phyloP scores from a whole-genome alignment of 2,797 vertebrate genomes.

The Simalia tracyae region DNA sequence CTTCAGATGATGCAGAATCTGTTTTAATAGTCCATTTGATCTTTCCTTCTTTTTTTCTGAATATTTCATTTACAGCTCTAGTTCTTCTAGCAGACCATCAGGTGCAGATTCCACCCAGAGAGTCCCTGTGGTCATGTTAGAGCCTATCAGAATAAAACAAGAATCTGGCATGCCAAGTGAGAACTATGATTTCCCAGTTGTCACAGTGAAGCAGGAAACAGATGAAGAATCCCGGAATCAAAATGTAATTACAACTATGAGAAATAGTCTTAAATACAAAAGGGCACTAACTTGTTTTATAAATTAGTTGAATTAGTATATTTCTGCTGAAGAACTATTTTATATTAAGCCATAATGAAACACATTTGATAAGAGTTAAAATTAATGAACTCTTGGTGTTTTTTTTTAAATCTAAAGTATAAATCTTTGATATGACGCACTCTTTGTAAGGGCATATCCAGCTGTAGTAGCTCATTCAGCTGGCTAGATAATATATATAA shows the following conservation, averaged over 20 bases:
- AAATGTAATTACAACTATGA: conserved; percentile 60
- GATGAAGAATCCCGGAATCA: conserved; percentile 71
- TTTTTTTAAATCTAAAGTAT: neutral
- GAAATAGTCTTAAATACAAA: conserved; percentile 22
- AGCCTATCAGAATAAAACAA: conserved; percentile 79
- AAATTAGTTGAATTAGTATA: neutral
- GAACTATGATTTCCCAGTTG: conserved; percentile 78
- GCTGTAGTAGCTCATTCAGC: conserved; percentile 1
- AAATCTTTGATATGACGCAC: neutral
- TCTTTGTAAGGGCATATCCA: neutral
- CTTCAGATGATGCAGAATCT: neutral
- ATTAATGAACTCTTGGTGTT: neutral
- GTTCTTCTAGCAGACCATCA: conserved; percentile 77
- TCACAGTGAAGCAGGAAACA: conserved; percentile 78
- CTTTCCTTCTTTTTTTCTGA: neutral
- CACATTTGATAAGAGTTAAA: neutral
- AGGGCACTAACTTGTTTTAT: conserved; percentile 6
- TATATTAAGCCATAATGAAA: neutral
- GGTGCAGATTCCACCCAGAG: conserved; percentile 80
- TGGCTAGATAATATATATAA: neutral
- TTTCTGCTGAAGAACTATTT: neutral
- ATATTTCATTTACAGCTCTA: conserved; percentile 66
- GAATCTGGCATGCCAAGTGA: conserved; percentile 71
- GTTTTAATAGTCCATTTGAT: neutral
- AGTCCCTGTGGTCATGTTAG: conserved; percentile 77